These are phyloP conservation scores for Corella eumyota DNA, from an alignment of 23 tunicate genomes.

Conservation along the genomic window DNA sequence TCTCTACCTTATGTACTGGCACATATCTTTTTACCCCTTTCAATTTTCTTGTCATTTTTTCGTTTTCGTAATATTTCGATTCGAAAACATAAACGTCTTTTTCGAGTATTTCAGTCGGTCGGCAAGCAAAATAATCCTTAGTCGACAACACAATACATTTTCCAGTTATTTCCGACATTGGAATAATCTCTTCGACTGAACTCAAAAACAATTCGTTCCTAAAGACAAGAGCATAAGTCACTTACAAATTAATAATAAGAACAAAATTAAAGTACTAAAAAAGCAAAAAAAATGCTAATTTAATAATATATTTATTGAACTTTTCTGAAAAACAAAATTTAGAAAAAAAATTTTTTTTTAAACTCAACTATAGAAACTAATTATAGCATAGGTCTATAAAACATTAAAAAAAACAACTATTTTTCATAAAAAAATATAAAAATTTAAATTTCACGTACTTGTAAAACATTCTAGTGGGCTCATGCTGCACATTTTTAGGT, in stretches of 20 bases:
- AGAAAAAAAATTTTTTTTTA: too few relatives aligned
- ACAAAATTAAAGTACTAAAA: too few relatives aligned
- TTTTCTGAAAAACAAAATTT: too few relatives aligned
- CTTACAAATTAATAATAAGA: too few relatives aligned
- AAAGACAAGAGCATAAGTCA: neutral
- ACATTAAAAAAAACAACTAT: neutral
- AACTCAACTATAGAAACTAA: too few relatives aligned
- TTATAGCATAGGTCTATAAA: conserved; percentile 2
- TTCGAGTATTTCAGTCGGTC: conserved; percentile 71
- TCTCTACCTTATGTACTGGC: conserved; percentile 43
- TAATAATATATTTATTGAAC: too few relatives aligned
- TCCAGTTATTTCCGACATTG: conserved; percentile 40
- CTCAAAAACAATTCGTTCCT: conserved; percentile 56
- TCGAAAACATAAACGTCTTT: conserved; percentile 58
- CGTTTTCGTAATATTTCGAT: conserved; percentile 44
- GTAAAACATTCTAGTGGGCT: conserved; percentile 86
- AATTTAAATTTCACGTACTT: conserved; percentile 22
- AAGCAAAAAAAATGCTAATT: too few relatives aligned
- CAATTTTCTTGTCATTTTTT: conserved; percentile 44
- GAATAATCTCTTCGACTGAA: conserved; percentile 32
- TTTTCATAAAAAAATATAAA: neutral
- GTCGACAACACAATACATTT: conserved; percentile 52
- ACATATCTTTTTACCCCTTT: conserved; percentile 47
- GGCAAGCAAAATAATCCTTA: conserved; percentile 49
- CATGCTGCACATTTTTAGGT: conserved; percentile 52